Percentiles rank a stretch among this genome's conserved stretches.
These are phyloP conservation scores for Selene dorsalis DNA, from an alignment of 2,797 vertebrate species.

Conservation along the genomic window DNA sequence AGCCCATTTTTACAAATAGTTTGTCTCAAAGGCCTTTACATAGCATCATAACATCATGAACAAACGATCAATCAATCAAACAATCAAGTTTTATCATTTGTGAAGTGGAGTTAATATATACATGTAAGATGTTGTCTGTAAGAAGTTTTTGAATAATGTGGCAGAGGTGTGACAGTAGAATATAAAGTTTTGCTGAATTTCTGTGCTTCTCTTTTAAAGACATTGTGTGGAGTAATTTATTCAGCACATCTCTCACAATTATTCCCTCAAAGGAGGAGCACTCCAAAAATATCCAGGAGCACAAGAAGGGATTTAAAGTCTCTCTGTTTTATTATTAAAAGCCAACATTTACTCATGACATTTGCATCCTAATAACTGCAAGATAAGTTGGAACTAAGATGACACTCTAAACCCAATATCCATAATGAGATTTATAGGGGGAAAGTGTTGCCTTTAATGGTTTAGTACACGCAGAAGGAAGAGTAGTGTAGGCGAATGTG, in stretches of 20 bases:
- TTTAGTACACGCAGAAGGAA: slow-evolving; percentile 58
- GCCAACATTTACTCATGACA: slow-evolving; percentile 78
- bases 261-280: slow-evolving; percentile 70
- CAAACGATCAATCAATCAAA: too few species aligned
- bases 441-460: slow-evolving; percentile 69
- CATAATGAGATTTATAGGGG: slow-evolving; percentile 75
- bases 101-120: background rate
- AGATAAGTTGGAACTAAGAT: slow-evolving; percentile 73
- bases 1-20: too few species aligned
- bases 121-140: background rate
- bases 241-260: slow-evolving; percentile 64
- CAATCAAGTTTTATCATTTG: background rate
- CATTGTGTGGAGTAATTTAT: slow-evolving; percentile 66
- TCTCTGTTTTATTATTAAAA: slow-evolving; percentile 81
- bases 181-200: slow-evolving; percentile 39
- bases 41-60: background rate
- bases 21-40: too few species aligned
- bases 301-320: slow-evolving; percentile 67
- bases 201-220: slow-evolving; percentile 26
- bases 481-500: slow-evolving; percentile 65
- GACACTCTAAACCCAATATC: slow-evolving; percentile 73
- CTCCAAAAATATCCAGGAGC: slow-evolving; percentile 77
- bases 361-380: slow-evolving; percentile 78
- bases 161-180: background rate
- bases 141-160: background rate